These are phyloP conservation scores for Coccyzus lansbergi DNA, from an alignment of 2,797 vertebrate genomes.

Conservation along the genomic window DNA sequence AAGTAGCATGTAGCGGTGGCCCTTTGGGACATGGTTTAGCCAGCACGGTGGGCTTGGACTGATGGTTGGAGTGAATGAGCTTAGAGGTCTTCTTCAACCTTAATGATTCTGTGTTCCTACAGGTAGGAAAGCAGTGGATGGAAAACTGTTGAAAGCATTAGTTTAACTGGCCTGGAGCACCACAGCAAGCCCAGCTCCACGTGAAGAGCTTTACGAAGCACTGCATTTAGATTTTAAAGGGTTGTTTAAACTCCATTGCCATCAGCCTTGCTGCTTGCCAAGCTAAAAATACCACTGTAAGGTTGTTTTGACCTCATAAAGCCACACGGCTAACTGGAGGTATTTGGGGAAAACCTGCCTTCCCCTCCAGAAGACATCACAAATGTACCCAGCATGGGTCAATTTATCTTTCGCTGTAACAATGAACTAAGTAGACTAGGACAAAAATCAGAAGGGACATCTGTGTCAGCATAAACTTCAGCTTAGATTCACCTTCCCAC, in stretches of 20 bases:
- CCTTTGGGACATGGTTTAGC: too few species aligned
- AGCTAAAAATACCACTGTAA: constrained; percentile 41
- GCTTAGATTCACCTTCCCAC: not conserved
- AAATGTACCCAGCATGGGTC: not conserved
- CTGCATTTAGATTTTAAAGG: not conserved
- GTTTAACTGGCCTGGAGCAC: not conserved
- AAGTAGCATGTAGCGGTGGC: not conserved
- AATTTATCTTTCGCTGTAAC: not conserved
- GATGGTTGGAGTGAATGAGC: too few species aligned
- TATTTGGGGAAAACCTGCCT: not conserved
- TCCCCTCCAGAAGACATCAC: not conserved
- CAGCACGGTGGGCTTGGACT: too few species aligned
- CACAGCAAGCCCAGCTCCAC: rapidly evolving
- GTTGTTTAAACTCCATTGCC: constrained; percentile 15
- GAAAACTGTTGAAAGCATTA: not conserved
- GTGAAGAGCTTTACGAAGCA: not conserved
- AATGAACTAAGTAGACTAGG: not conserved
- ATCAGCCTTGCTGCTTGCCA: not conserved
- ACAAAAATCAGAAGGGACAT: not conserved
- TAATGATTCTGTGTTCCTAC: not conserved
- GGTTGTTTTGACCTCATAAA: constrained; percentile 49
- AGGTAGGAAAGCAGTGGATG: not conserved
- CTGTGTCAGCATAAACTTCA: not conserved
- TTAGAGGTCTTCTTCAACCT: too few species aligned
- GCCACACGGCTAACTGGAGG: not conserved